phyloP scores from a whole-genome alignment of 2,888 invertebrate species.

The Cheilosia grossa region DNA sequence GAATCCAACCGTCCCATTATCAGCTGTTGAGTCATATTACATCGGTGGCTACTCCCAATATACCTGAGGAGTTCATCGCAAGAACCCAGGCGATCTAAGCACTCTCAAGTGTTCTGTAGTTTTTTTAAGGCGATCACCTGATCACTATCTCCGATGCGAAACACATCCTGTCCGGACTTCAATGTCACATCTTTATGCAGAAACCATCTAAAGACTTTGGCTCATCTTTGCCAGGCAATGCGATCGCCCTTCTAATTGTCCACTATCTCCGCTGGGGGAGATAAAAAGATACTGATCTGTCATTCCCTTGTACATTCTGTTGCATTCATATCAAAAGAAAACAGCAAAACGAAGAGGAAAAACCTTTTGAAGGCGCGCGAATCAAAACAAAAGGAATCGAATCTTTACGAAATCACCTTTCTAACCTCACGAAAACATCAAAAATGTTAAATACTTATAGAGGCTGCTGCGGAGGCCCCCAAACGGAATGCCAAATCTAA shows the following conservation, averaged over 20 bases:
- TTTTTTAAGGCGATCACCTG: conserved; percentile 46
- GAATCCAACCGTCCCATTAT: neutral
- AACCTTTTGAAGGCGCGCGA: conserved; percentile 45
- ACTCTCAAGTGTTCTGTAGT: neutral
- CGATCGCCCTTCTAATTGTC: conserved; percentile 70
- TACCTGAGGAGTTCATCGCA: conserved; percentile 36
- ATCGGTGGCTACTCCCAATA: neutral
- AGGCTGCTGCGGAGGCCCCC: conserved; percentile 62
- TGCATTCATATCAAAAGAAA: conserved; percentile 6
- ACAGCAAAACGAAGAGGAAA: neutral
- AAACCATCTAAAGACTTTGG: neutral
- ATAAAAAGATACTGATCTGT: conserved; percentile 64
- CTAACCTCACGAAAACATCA: conserved; percentile 75
- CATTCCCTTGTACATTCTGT: conserved; percentile 20
- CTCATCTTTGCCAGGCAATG: conserved; percentile 5
- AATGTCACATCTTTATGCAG: conserved; percentile 2
- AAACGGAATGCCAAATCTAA: conserved; percentile 73
- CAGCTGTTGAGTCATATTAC: conserved; percentile 59
- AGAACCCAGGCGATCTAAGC: neutral
- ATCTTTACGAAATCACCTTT: conserved; percentile 67
- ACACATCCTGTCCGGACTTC: conserved; percentile 21
- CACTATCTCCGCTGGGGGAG: conserved; percentile 54
- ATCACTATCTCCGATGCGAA: conserved; percentile 18
- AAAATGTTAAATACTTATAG: conserved; percentile 72
- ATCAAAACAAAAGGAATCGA: conserved; percentile 62